These are phyloP conservation scores for Ptilorrhoa leucosticta DNA, from an alignment of 2,113 vertebrate genomes.

Conservation along the genomic window DNA sequence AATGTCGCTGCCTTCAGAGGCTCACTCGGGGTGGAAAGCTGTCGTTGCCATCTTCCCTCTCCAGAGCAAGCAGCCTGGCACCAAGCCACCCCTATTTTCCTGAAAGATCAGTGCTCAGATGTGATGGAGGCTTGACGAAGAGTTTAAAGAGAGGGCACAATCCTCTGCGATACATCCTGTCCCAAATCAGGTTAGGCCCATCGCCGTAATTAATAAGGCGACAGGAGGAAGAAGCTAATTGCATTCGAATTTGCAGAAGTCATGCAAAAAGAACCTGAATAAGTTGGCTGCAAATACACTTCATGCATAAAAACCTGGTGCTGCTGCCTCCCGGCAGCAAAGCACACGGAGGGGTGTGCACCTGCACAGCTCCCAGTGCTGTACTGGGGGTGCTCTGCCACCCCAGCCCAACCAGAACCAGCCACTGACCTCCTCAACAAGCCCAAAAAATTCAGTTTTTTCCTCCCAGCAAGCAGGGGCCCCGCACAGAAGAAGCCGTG, in stretches of 20 bases:
- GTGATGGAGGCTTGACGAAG: background rate
- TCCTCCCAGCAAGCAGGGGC: background rate
- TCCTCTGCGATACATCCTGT: background rate
- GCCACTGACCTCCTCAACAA: too few relatives aligned
- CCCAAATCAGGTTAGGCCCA: slow-evolving; percentile 1
- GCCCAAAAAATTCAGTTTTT: background rate
- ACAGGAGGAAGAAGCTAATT: background rate
- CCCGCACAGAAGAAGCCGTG: background rate
- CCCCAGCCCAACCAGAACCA: background rate
- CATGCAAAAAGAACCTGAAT: background rate
- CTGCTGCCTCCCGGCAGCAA: background rate
- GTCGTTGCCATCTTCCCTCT: background rate
- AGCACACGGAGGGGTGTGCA: fast-evolving
- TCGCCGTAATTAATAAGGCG: background rate
- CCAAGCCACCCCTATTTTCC: background rate
- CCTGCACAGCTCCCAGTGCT: background rate
- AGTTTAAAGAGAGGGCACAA: background rate
- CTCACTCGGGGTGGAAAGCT: background rate
- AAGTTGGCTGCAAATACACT: background rate
- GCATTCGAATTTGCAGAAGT: background rate
- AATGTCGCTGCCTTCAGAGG: background rate
- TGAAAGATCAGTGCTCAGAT: background rate
- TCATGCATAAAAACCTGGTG: background rate
- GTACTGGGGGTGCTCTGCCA: fast-evolving
- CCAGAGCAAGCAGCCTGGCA: background rate